Base-by-base conservation (phyloP, 2,888 invertebrate species). In the Encarsia formosa region DNA sequence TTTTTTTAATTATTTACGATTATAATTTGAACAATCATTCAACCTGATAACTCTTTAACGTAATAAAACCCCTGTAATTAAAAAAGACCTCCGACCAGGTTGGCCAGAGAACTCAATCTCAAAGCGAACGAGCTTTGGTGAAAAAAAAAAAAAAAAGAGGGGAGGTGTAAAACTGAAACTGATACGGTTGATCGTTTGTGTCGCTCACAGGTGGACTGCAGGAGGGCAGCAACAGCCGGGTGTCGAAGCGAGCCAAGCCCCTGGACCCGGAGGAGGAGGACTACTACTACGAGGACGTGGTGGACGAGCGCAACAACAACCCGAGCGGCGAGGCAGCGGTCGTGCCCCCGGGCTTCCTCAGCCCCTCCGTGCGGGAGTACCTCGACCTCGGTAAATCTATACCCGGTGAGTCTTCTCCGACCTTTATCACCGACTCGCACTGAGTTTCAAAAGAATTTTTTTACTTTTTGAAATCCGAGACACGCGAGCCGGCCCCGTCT, bases 341-440 rank as follows among this genome's bases (percentile, higher is more conserved):
- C 15, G 85, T 87, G 54, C 90, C 89, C 5, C 81, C 85, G 2
- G 84, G 87, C 60, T 91, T 91, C 74, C 78, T 91, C 62, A 90
- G 88, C 71, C 88, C 90, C 35, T 89, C 89, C 1, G 91, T 91
- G 37, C 81, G 88, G 61, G 89, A 90, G 71, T 91, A 90, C 74
- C 79, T 91, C 61, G 90, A 91, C 76, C 81, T 91, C 62, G 91
- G 91, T 65, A 89, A 89, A 81, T 89, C 90, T 59, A 90, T 91
- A 77, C 91, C 91, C 66, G 90, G 91, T 90, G 78, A 78, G 79
- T 69, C n/a, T n/a, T n/a, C n/a, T n/a, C n/a, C n/a, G n/a, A n/a
- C n/a, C n/a, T n/a, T n/a, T n/a, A n/a, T n/a, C n/a, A n/a, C n/a
- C n/a, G n/a, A n/a, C n/a, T n/a, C n/a, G n/a, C n/a, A n/a, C n/a